A percentile compares a stretch with the other conserved stretches of the same genome.
These are phyloP conservation scores for Patella ulyssiponensis DNA, from an alignment of 2,888 invertebrate genomes.

Conservation along the genomic window DNA sequence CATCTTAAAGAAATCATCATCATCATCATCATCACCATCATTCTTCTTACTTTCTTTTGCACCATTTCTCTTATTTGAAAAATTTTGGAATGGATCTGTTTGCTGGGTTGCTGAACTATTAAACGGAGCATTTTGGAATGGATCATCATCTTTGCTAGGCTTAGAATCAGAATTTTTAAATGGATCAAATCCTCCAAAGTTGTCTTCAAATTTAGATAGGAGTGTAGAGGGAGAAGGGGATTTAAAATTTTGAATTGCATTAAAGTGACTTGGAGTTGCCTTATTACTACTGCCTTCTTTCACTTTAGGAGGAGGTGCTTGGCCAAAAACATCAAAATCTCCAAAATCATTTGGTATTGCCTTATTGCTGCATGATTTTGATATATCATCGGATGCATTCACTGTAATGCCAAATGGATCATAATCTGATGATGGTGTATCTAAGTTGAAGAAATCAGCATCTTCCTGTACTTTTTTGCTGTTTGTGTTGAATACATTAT, in stretches of 20 bases:
- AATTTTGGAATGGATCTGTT: slow-evolving; percentile 6
- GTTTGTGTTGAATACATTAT: slow-evolving; percentile 58
- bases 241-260: slow-evolving; percentile 53
- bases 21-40: slow-evolving; percentile 35
- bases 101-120: background rate
- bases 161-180: background rate
- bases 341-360: slow-evolving; percentile 4
- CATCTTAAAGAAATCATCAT: slow-evolving; percentile 54
- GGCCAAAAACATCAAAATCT: slow-evolving; percentile 28
- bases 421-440: slow-evolving; percentile 51
- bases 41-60: background rate
- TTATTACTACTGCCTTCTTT: slow-evolving; percentile 27
- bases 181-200: slow-evolving; percentile 13
- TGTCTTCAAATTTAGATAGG: slow-evolving; percentile 6
- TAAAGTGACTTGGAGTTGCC: slow-evolving; percentile 46
- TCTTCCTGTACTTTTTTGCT: slow-evolving; percentile 37
- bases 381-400: slow-evolving; percentile 14
- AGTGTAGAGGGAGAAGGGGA: slow-evolving; percentile 12
- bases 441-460: slow-evolving; percentile 53
- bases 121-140: slow-evolving; percentile 2
- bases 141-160: slow-evolving; percentile 12
- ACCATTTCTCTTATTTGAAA: slow-evolving; percentile 11
- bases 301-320: slow-evolving; percentile 15
- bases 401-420: slow-evolving; percentile 53
- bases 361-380: slow-evolving; percentile 15